These are phyloP conservation scores for Itoplectis maculator DNA, from an alignment of 2,888 invertebrate species.

Conservation along the genomic window DNA sequence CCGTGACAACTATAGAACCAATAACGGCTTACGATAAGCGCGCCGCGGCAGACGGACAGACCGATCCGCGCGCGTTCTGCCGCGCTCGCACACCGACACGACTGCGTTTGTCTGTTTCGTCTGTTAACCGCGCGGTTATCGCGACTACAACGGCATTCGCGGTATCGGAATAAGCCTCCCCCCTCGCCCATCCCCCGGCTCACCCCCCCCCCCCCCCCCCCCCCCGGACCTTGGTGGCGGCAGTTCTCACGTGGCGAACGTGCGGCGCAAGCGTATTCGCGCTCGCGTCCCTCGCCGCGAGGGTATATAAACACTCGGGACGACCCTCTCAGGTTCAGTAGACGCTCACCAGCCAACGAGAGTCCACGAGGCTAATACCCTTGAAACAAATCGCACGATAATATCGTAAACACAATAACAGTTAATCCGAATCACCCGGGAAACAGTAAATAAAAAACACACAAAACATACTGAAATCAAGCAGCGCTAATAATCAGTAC, in stretches of 20 bases:
- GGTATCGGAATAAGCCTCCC: conserved; percentile 47
- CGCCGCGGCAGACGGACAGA: conserved; percentile 2
- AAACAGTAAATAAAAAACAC: too few species aligned
- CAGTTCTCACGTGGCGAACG: conserved; percentile 64
- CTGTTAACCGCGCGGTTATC: too few species aligned
- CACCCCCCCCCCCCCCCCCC: too few species aligned
- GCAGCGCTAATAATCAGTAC: neutral
- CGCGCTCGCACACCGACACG: too few species aligned
- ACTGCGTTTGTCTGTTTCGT: too few species aligned
- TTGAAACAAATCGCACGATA: conserved; percentile 3
- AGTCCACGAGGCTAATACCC: conserved; percentile 24
- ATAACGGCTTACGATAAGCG: neutral
- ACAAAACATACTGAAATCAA: neutral
- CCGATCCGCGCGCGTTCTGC: too few species aligned
- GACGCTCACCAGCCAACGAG: conserved; percentile 68
- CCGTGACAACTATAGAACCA: neutral
- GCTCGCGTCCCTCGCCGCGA: conserved; percentile 56
- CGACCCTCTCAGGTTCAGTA: conserved; percentile 75
- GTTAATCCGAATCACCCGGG: too few species aligned
- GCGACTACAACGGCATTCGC: too few species aligned
- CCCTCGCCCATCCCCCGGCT: too few species aligned
- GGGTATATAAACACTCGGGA: conserved; percentile 77
- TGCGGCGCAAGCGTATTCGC: conserved; percentile 67
- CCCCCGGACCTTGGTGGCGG: too few species aligned
- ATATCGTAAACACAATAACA: neutral